phyloP scores from a whole-genome alignment of 2,113 vertebrate genomes.

The Sphaerodactylus townsendi region DNA sequence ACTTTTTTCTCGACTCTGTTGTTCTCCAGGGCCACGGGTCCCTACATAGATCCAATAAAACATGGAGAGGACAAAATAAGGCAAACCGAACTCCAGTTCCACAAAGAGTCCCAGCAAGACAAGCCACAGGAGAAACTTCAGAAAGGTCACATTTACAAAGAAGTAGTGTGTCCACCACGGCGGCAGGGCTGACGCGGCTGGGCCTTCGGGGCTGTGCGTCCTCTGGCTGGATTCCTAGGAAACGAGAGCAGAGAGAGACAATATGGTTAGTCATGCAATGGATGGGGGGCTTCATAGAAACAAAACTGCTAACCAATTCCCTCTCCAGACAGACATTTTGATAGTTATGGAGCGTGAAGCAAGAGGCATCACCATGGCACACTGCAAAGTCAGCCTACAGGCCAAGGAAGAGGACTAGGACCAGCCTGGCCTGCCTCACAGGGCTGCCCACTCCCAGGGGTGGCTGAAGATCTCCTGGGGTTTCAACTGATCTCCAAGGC shows the following conservation, averaged over 20 bases:
- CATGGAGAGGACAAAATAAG: conserved; percentile 84
- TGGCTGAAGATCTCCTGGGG: too few species aligned
- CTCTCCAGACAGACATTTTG: too few species aligned
- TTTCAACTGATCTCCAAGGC: too few species aligned
- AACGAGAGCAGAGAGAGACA: neutral
- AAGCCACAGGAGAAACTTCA: conserved; percentile 89
- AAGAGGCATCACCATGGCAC: too few species aligned
- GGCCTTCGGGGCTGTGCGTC: neutral
- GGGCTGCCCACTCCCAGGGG: too few species aligned
- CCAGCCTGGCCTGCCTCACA: neutral
- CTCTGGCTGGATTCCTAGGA: conserved; percentile 38
- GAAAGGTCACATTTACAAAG: conserved; percentile 72
- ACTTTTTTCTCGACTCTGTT: conserved; percentile 83
- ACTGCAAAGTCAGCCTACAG: neutral
- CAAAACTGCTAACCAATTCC: neutral
- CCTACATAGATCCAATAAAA: conserved; percentile 38
- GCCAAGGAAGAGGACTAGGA: neutral
- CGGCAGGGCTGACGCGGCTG: neutral
- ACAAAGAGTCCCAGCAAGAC: conserved; percentile 86
- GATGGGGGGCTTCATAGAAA: neutral
- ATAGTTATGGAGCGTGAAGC: neutral
- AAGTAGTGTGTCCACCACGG: conserved; percentile 16
- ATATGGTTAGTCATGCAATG: neutral
- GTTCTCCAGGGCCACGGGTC: conserved; percentile 65
- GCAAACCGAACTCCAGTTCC: conserved; percentile 87